A percentile compares a stretch with the other conserved stretches of the same genome.
phyloP scores from a whole-genome alignment of 2,888 invertebrate genomes.

The Pseudococcus viburni region DNA sequence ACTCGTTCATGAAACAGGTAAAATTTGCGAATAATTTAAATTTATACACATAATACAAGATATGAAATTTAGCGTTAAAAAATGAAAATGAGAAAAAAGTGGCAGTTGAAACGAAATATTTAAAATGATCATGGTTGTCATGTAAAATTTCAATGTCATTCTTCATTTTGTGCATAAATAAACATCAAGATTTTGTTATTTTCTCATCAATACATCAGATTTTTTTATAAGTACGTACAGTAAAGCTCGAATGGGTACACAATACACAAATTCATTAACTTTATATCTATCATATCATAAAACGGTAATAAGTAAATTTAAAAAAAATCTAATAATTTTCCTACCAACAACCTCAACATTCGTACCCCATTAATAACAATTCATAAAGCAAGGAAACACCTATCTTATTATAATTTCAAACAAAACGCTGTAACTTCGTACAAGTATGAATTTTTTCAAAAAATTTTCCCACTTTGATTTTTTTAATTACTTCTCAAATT shows the following conservation, averaged over 20 bases:
- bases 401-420: neutral
- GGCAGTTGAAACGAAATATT: conserved; percentile 1
- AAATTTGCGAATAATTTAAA: too few species aligned
- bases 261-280: too few species aligned
- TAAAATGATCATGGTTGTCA: neutral
- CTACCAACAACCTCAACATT: neutral
- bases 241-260: neutral
- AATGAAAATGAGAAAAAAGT: conserved; percentile 17
- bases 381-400: neutral
- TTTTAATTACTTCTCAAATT: neutral
- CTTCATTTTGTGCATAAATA: neutral
- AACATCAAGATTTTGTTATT: neutral
- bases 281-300: too few species aligned
- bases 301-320: too few species aligned
- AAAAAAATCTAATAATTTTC: neutral
- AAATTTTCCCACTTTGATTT: neutral
- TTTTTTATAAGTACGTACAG: neutral
- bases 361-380: neutral
- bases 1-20: too few species aligned
- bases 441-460: too few species aligned
- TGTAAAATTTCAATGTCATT: neutral
- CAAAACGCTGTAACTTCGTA: too few species aligned
- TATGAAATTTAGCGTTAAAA: conserved; percentile 1
- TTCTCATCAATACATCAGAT: neutral
- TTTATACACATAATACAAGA: neutral